Conservation (phyloP, 37 sponge, comb jelly and placozoan genomes). For the Lycopodina hypogea region DNA sequence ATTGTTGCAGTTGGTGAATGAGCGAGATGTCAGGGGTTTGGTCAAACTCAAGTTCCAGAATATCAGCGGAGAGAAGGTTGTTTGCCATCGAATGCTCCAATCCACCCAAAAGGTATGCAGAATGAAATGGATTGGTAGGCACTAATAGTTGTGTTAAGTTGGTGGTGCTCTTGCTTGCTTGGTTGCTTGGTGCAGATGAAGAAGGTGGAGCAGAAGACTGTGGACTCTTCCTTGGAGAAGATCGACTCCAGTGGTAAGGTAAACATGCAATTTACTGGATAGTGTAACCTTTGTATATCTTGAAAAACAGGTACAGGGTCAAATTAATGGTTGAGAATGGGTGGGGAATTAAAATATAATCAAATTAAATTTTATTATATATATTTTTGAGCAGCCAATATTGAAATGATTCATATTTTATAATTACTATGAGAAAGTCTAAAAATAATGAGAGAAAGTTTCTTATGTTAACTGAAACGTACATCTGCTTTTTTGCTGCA, state of each 20-base stretch:
- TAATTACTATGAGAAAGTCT: no score
- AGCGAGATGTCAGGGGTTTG: constrained; percentile 74
- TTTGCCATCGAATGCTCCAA: constrained; percentile 69
- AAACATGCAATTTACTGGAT: background rate
- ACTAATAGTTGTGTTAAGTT: no score
- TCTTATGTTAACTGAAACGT: no score
- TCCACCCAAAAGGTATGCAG: constrained; percentile 81
- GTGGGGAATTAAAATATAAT: no score
- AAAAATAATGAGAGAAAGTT: no score
- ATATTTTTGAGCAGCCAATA: background rate
- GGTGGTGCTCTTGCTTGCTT: no score
- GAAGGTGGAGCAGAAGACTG: constrained; percentile 72
- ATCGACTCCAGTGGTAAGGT: constrained; percentile 38
- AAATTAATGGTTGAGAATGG: no score
- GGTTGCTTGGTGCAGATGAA: background rate
- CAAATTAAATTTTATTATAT: background rate
- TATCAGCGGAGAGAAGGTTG: constrained; percentile 33
- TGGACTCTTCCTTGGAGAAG: constrained; percentile 84
- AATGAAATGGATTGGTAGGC: background rate
- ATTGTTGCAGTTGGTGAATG: constrained; percentile 58
- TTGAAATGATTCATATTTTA: background rate
- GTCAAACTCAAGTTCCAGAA: constrained; percentile 89
- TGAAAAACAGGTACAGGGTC: no score
- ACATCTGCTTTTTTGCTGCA: no score
- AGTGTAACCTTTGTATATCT: background rate